Conservation (phyloP, 1,140 invertebrate species). For the Drosophila cardini region DNA sequence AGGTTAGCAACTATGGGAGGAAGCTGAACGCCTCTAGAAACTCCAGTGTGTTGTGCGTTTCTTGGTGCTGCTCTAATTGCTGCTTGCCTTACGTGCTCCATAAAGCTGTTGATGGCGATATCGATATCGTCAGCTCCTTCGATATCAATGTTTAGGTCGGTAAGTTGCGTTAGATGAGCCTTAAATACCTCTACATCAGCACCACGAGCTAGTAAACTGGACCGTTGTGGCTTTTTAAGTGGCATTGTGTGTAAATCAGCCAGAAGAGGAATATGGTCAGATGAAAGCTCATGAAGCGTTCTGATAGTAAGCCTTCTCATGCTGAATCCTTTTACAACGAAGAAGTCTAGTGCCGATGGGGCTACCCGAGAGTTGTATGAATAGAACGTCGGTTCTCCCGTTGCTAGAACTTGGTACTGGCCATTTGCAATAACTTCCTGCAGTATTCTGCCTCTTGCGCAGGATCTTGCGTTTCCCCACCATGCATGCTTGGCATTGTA, state of each 20-base stretch:
- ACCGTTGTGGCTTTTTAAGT: background rate
- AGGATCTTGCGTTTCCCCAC: background rate
- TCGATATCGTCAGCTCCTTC: background rate
- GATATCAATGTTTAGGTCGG: background rate
- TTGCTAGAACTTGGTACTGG: constrained; percentile 1
- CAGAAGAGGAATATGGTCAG: background rate
- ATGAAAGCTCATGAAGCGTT: constrained; percentile 4
- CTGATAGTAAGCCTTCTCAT: background rate
- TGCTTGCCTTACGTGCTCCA: background rate
- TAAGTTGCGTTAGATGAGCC: too few relatives aligned
- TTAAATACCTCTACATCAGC: background rate
- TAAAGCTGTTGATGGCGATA: background rate
- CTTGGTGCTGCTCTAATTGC: too few relatives aligned
- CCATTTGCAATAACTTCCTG: constrained; percentile 13
- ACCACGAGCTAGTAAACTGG: background rate
- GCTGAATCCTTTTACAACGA: background rate
- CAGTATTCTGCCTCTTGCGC: constrained; percentile 6
- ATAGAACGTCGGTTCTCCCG: constrained; percentile 1
- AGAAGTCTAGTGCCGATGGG: constrained; percentile 2
- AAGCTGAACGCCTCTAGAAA: background rate
- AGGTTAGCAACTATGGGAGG: background rate
- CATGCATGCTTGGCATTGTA: background rate
- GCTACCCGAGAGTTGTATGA: background rate
- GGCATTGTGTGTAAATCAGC: background rate
- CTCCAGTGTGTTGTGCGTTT: background rate